These are phyloP conservation scores for Porites rus DNA, from an alignment of 92 coral and sea anemone species.

Conservation along the genomic window DNA sequence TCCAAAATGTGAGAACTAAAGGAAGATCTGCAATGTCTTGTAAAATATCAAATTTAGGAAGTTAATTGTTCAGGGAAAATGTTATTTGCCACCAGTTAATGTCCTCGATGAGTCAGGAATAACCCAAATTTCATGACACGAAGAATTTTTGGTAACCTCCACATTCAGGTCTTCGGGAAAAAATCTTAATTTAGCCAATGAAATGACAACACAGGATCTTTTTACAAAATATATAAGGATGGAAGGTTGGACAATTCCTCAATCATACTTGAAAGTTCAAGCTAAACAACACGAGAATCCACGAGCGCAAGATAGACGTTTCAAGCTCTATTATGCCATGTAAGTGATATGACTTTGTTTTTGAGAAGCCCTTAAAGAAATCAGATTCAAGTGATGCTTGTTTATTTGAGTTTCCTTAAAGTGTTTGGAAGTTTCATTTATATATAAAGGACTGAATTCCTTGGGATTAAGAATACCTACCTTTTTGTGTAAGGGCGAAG, in stretches of 20 bases:
- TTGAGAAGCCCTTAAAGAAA: no score
- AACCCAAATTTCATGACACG: background rate
- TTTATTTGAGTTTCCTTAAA: no score
- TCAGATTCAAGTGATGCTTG: no score
- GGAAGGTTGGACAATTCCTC: background rate
- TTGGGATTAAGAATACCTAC: no score
- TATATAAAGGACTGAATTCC: no score
- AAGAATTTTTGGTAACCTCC: background rate
- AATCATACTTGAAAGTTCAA: constrained; percentile 19
- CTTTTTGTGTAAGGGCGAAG: no score
- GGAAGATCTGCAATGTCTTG: background rate
- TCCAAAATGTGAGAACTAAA: background rate
- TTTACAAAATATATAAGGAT: constrained; percentile 30
- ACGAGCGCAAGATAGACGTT: background rate
- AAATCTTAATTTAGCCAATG: constrained; percentile 14
- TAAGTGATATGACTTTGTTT: background rate
- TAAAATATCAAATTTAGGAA: background rate
- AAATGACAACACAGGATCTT: constrained; percentile 30
- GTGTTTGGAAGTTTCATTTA: no score
- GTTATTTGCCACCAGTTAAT: constrained; percentile 8
- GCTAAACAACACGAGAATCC: background rate
- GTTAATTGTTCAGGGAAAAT: background rate
- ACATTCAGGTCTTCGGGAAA: background rate
- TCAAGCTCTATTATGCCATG: background rate
- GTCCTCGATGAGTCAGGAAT: background rate